Conservation (phyloP, 1,140 invertebrate species). For the Musca domestica region DNA sequence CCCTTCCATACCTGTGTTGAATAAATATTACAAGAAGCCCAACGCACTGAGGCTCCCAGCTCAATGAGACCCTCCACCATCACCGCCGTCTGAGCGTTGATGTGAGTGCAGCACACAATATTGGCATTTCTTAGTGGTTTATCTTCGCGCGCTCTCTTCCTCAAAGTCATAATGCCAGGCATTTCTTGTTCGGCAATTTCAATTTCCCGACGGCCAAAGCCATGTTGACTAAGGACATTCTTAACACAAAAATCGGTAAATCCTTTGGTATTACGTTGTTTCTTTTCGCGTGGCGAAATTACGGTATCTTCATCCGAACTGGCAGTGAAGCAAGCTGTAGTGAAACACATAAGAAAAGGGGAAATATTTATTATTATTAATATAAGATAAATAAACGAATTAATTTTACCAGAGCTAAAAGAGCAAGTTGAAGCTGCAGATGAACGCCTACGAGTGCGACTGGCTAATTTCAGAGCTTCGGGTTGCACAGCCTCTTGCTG, state of each 20-base stretch:
- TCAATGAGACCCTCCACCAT: conserved; percentile 88
- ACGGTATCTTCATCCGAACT: conserved; percentile 69
- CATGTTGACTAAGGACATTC: conserved; percentile 80
- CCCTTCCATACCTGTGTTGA: conserved; percentile 74
- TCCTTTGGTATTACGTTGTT: conserved; percentile 73
- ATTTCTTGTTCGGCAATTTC: conserved; percentile 99
- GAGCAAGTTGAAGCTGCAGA: conserved; percentile 91
- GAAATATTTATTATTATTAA: neutral
- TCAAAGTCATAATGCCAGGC: conserved; percentile 92
- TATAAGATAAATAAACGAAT: neutral
- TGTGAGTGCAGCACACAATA: conserved; percentile 95
- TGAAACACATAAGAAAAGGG: no score
- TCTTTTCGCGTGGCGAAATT: conserved; percentile 75
- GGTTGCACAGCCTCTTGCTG: conserved; percentile 26
- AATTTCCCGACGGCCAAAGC: conserved; percentile 81
- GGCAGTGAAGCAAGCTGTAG: conserved; percentile 81
- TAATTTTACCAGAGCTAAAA: conserved; percentile 76
- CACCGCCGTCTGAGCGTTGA: conserved; percentile 96
- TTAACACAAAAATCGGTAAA: conserved; percentile 84
- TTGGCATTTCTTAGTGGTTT: conserved; percentile 92
- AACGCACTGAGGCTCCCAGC: conserved; percentile 86
- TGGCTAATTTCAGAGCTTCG: conserved; percentile 20
- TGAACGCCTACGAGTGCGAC: conserved; percentile 61
- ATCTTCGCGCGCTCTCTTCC: conserved; percentile 84
- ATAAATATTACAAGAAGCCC: conserved; percentile 97